Conservation (phyloP, 2,797 vertebrate species). For the Sebastes elongatus region DNA sequence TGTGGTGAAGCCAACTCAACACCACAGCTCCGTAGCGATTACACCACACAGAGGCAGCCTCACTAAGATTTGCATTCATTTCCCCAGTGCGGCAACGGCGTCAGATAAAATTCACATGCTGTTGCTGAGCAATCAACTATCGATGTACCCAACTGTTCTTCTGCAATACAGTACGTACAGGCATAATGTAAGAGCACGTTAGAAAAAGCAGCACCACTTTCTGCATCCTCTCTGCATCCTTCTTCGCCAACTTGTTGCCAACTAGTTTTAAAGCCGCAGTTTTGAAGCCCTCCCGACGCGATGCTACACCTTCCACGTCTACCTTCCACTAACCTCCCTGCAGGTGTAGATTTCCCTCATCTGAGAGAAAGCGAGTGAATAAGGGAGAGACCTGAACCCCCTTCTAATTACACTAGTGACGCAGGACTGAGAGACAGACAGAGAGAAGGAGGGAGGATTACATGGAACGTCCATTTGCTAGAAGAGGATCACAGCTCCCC, state of each 20-base stretch:
- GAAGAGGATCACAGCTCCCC: constrained; percentile 74
- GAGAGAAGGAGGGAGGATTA: constrained; percentile 71
- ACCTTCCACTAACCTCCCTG: constrained; percentile 9
- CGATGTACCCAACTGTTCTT: constrained; percentile 23
- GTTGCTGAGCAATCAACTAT: constrained; percentile 51
- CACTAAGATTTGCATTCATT: constrained; percentile 66
- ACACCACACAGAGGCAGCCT: constrained; percentile 33
- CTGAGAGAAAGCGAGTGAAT: constrained; percentile 51
- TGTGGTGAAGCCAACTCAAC: constrained; percentile 34
- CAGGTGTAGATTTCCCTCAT: constrained; percentile 65
- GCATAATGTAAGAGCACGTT: not conserved
- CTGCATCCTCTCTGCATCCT: not conserved
- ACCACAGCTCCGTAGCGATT: constrained; percentile 31
- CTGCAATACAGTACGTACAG: not conserved
- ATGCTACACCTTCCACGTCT: not conserved
- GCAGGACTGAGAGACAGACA: constrained; percentile 56
- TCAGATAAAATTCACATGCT: constrained; percentile 54
- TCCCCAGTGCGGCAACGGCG: constrained; percentile 51
- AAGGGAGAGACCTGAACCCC: constrained; percentile 68
- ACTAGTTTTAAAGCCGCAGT: constrained; percentile 15
- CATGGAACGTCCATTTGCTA: constrained; percentile 75
- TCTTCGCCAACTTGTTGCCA: constrained; percentile 22
- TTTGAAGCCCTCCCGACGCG: not conserved
- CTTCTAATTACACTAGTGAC: constrained; percentile 71
- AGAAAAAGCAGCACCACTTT: not conserved